phyloP scores from a whole-genome alignment of 2,888 invertebrate species.

The Philereme transversata region DNA sequence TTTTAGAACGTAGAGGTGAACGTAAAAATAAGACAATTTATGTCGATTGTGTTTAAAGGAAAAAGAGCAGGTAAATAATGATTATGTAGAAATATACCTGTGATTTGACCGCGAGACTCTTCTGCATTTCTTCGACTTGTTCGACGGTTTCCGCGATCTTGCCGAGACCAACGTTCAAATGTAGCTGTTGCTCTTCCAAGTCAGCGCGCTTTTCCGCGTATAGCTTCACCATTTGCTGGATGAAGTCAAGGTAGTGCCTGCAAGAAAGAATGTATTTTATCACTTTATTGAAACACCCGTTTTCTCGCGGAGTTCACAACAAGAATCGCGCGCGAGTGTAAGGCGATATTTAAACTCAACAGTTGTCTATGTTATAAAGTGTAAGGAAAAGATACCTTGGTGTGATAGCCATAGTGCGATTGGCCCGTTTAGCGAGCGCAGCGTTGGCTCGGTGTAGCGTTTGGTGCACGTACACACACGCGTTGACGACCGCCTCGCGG shows the following conservation, averaged over 20 bases:
- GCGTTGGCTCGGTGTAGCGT: slow-evolving; percentile 97
- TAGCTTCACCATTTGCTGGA: slow-evolving; percentile 98
- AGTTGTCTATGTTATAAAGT: neutral
- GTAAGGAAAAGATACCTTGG: slow-evolving; percentile 86
- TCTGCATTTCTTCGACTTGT: slow-evolving; percentile 99
- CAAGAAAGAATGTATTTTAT: too few species aligned
- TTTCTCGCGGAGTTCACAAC: too few species aligned
- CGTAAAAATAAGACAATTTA: too few species aligned
- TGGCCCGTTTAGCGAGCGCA: slow-evolving; percentile 94
- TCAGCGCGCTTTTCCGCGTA: slow-evolving; percentile 99
- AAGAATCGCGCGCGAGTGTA: too few species aligned
- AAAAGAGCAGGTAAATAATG: too few species aligned
- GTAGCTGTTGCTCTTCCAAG: slow-evolving; percentile 98
- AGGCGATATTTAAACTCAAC: too few species aligned
- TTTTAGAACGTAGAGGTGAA: too few species aligned
- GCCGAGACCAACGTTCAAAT: slow-evolving; percentile 98
- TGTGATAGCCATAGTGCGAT: slow-evolving; percentile 98
- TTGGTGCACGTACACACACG: slow-evolving; percentile 99
- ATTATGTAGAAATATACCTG: slow-evolving; percentile 75
- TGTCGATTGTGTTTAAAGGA: too few species aligned
- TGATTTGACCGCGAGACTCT: slow-evolving; percentile 98
- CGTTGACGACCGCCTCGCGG: slow-evolving; percentile 98
- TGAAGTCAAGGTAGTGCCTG: slow-evolving; percentile 98
- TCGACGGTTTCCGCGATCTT: slow-evolving; percentile 99
- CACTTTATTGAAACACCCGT: too few species aligned